A percentile compares a stretch with the other conserved stretches of the same genome.
Conservation (phyloP, 2,113 vertebrate genomes). For the Gobius niger region DNA sequence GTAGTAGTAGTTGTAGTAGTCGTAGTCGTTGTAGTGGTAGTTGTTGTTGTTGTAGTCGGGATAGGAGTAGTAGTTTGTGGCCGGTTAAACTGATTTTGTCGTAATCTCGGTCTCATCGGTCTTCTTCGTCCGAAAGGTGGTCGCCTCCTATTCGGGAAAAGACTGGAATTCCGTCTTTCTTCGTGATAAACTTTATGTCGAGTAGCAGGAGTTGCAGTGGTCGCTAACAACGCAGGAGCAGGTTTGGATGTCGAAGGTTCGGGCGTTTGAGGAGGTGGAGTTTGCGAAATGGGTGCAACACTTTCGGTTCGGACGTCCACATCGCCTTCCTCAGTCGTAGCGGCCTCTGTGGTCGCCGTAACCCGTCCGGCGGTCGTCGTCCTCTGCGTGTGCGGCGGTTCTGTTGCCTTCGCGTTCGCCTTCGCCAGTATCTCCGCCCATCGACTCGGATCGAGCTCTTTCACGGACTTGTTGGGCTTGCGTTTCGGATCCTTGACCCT, state of each 20-base stretch:
- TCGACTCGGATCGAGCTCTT: conserved; percentile 73
- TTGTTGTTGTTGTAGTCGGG: conserved; percentile 21
- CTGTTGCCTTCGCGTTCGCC: conserved; percentile 64
- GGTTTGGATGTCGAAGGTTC: conserved; percentile 15
- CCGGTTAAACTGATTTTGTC: conserved; percentile 43
- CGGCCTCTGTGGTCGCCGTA: conserved; percentile 12
- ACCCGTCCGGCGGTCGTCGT: conserved; percentile 1
- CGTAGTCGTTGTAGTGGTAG: neutral
- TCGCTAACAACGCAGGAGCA: conserved; percentile 12
- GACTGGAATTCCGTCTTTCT: conserved; percentile 39
- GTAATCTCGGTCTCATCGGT: conserved; percentile 57
- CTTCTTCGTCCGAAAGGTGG: conserved; percentile 67
- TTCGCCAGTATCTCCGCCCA: conserved; percentile 76
- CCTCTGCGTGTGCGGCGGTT: conserved; percentile 35
- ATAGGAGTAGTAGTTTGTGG: conserved; percentile 33
- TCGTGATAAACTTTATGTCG: conserved; percentile 31
- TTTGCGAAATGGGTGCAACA: conserved; percentile 15
- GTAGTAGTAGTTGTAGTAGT: conserved; percentile 20
- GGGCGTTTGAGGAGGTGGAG: conserved; percentile 20
- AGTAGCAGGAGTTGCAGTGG: conserved; percentile 24
- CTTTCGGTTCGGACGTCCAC: neutral
- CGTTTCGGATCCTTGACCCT: conserved; percentile 64
- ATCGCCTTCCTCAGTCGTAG: neutral
- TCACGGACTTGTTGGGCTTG: conserved; percentile 73
- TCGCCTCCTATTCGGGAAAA: conserved; percentile 60